phyloP scores from a whole-genome alignment of 2,797 vertebrate genomes.

The Chromobotia macracanthus region DNA sequence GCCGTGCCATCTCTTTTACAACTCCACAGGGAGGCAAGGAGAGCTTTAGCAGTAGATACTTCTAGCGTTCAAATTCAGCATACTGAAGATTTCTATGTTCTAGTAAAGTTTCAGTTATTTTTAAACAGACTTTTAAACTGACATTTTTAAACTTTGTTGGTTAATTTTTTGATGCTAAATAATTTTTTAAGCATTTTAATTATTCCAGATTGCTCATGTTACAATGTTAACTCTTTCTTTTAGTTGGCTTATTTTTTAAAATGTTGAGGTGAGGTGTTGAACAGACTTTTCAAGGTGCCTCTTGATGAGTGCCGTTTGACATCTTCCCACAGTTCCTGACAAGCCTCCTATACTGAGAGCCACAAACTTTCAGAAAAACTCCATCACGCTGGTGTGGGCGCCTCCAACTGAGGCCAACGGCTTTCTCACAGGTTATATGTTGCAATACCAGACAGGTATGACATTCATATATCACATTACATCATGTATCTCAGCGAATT shows the following conservation, averaged over 20 bases:
- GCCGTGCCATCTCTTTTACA: conserved; percentile 80
- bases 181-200: neutral
- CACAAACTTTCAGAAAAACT: conserved; percentile 80
- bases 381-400: conserved; percentile 87
- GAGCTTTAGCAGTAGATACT: conserved; percentile 18
- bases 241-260: neutral
- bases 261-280: neutral
- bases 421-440: conserved; percentile 84
- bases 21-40: conserved; percentile 93
- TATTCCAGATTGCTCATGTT: neutral
- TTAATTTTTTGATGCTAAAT: neutral
- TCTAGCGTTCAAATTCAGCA: conserved; percentile 24
- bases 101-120: neutral
- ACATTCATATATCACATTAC: conserved; percentile 49
- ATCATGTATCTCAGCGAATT: neutral
- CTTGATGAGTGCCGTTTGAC: neutral
- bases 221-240: neutral
- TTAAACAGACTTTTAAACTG: no score
- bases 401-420: conserved; percentile 86
- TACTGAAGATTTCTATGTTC: conserved; percentile 9
- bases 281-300: neutral
- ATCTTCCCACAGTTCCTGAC: conserved; percentile 81
- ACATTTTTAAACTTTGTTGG: conserved; percentile 6
- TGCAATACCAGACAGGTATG: conserved; percentile 90
- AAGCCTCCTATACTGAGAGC: conserved; percentile 84